A percentile compares a stretch with the other conserved stretches of the same genome.
These are phyloP conservation scores for Cynopterus brachyotis DNA, from an alignment of 2,113 vertebrate species.

Conservation along the genomic window DNA sequence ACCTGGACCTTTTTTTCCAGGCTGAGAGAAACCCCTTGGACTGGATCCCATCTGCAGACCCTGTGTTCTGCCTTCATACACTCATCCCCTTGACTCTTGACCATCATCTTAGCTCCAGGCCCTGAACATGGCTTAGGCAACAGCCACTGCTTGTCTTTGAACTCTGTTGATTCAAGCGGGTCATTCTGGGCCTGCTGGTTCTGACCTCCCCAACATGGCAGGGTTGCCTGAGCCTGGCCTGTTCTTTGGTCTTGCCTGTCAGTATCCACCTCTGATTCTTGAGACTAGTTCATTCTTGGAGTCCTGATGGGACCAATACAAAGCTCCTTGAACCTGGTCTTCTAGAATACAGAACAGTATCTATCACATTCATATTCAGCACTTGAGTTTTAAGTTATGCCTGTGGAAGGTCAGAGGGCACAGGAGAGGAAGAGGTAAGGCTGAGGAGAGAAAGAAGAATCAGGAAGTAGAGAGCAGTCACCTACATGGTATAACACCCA, in stretches of 20 bases:
- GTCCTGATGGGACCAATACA: neutral
- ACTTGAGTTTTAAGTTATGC: neutral
- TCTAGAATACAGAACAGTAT: neutral
- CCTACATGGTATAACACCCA: neutral
- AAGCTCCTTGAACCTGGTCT: neutral
- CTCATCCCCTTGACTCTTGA: neutral
- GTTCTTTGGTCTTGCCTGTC: neutral
- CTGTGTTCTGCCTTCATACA: neutral
- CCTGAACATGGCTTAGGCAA: constrained; percentile 5
- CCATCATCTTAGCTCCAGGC: neutral
- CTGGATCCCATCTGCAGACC: neutral
- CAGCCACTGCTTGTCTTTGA: neutral
- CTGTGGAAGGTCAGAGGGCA: neutral
- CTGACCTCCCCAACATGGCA: neutral
- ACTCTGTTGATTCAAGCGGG: neutral
- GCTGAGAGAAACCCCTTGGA: neutral
- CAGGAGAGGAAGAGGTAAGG: neutral
- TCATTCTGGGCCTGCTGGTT: neutral
- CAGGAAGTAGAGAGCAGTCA: neutral
- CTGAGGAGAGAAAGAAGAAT: neutral
- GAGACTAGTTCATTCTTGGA: neutral
- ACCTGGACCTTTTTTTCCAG: neutral
- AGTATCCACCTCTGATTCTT: neutral
- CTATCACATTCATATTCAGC: neutral
- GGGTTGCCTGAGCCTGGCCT: neutral